Percentiles rank a stretch among this genome's conserved stretches.
Conservation (phyloP, 2,888 invertebrate genomes). For the Melipona bicolor region DNA sequence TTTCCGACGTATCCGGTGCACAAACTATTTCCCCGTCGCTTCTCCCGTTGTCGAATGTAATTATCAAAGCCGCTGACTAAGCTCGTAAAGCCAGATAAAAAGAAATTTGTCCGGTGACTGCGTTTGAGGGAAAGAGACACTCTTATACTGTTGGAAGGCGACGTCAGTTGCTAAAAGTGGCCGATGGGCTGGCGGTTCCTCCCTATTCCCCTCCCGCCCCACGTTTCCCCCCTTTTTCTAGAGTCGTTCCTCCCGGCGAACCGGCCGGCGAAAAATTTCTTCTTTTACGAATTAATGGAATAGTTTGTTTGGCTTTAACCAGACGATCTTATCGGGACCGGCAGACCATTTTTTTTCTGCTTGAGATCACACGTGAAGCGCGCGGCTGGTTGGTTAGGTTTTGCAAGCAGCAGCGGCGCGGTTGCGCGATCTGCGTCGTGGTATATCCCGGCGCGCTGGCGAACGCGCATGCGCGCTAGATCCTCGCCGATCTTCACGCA, state of each 20-base stretch:
- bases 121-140: slow-evolving; percentile 5
- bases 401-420: slow-evolving; percentile 16
- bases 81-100: slow-evolving; percentile 47
- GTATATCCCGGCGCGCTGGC: slow-evolving; percentile 5
- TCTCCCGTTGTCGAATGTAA: slow-evolving; percentile 55
- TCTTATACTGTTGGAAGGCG: neutral
- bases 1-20: slow-evolving; percentile 63
- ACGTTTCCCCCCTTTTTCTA: neutral
- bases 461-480: slow-evolving; percentile 36
- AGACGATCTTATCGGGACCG: slow-evolving; percentile 72
- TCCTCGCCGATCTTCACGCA: slow-evolving; percentile 57
- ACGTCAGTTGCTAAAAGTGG: neutral
- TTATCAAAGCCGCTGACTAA: slow-evolving; percentile 63
- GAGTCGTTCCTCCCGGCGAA: slow-evolving; percentile 31
- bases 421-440: slow-evolving; percentile 37
- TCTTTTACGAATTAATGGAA: slow-evolving; percentile 73
- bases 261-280: slow-evolving; percentile 66
- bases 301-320: slow-evolving; percentile 73
- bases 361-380: slow-evolving; percentile 70
- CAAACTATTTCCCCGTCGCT: slow-evolving; percentile 37
- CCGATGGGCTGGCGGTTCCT: neutral
- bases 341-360: slow-evolving; percentile 73
- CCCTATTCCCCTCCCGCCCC: neutral
- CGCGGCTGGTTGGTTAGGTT: slow-evolving; percentile 47
- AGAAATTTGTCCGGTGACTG: slow-evolving; percentile 29